These are phyloP conservation scores for Aphidius ervi DNA, from an alignment of 1,140 invertebrate genomes.

Conservation along the genomic window DNA sequence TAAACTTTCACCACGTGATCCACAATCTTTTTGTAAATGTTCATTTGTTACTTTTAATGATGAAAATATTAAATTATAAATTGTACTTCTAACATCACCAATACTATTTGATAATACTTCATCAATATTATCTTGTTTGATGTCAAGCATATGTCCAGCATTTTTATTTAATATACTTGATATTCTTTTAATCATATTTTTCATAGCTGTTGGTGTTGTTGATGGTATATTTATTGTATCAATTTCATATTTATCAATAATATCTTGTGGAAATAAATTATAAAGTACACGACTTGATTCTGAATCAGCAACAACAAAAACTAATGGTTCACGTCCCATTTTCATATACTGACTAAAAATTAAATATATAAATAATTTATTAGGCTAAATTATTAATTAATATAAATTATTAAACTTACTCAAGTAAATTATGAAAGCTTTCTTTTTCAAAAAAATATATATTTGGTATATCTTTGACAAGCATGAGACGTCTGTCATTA, in stretches of 20 bases:
- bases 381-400: background rate
- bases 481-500: constrained; percentile 54
- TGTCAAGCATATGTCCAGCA: constrained; percentile 53
- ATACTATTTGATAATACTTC: constrained; percentile 64
- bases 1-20: constrained; percentile 62
- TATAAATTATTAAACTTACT: constrained; percentile 52
- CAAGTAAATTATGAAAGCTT: constrained; percentile 60
- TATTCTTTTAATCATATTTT: constrained; percentile 63
- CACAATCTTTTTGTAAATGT: constrained; percentile 36
- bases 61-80: constrained; percentile 69
- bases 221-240: constrained; percentile 65
- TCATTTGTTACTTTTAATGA: constrained; percentile 55
- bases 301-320: constrained; percentile 68
- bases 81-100: constrained; percentile 66
- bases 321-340: constrained; percentile 62
- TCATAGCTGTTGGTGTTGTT: constrained; percentile 61
- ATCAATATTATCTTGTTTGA: constrained; percentile 58
- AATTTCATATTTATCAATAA: constrained; percentile 60
- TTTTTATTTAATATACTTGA: constrained; percentile 53
- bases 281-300: constrained; percentile 56
- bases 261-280: constrained; percentile 60
- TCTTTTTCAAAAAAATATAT: constrained; percentile 58
- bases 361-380: constrained; percentile 29
- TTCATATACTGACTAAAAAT: constrained; percentile 56
- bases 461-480: constrained; percentile 77